These are phyloP conservation scores for Apteryx mantelli DNA, from an alignment of 2,113 vertebrate genomes.

Conservation along the genomic window DNA sequence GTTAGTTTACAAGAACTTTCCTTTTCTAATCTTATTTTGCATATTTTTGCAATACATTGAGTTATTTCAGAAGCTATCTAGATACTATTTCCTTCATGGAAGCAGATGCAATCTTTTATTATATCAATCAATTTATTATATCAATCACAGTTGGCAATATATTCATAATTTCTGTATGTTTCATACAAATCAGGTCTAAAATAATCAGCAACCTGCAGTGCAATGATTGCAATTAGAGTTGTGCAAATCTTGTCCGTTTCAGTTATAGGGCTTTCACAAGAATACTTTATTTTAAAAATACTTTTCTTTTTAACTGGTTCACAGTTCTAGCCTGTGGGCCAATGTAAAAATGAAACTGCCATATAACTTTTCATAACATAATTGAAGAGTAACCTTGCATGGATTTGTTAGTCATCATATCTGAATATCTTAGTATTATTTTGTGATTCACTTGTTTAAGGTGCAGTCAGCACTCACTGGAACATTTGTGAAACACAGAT, in stretches of 20 bases:
- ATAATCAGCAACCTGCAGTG: constrained; percentile 57
- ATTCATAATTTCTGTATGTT: constrained; percentile 42
- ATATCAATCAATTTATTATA: constrained; percentile 56
- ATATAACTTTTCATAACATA: not conserved
- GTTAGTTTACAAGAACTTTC: not conserved
- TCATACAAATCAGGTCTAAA: constrained; percentile 47
- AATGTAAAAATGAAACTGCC: not conserved
- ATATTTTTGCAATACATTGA: not conserved
- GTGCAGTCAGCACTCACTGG: not conserved
- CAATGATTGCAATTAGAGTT: constrained; percentile 59
- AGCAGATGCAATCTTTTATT: constrained; percentile 14
- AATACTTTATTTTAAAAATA: constrained; percentile 19
- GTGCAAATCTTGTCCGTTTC: constrained; percentile 42
- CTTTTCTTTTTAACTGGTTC: constrained; percentile 24
- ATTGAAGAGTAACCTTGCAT: not conserved
- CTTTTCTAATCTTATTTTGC: not conserved
- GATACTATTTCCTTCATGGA: constrained; percentile 19
- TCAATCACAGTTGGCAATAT: constrained; percentile 29
- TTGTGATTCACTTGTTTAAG: not conserved
- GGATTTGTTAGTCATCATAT: not conserved
- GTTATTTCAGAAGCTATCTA: not conserved
- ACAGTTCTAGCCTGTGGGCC: not conserved
- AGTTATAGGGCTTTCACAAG: not conserved
- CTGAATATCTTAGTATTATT: not conserved
- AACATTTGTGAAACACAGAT: not conserved